Conservation (phyloP, 2,797 vertebrate species). For the Echeneis naucrates region DNA sequence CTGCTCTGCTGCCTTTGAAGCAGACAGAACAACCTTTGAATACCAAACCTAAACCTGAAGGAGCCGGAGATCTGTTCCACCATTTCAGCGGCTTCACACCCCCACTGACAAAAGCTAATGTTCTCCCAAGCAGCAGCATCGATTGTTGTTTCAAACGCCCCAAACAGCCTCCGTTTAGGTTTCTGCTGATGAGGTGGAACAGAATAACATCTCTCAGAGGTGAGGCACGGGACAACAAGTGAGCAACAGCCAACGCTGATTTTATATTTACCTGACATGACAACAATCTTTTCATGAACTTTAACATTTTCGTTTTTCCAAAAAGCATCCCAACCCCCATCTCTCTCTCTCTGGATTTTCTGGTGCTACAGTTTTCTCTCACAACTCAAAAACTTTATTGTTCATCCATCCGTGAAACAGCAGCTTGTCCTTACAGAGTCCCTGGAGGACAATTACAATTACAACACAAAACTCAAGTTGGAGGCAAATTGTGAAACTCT, state of each 20-base stretch:
- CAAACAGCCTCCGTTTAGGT: constrained; percentile 9
- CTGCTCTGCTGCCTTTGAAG: constrained; percentile 32
- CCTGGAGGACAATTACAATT: no score
- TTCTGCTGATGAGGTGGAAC: background rate
- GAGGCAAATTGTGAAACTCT: no score
- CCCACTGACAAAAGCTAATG: background rate
- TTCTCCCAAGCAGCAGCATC: background rate
- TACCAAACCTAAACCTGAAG: background rate
- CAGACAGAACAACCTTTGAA: background rate
- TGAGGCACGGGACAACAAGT: background rate
- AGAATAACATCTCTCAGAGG: background rate
- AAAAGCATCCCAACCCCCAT: no score
- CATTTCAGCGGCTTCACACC: background rate
- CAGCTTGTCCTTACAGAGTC: no score
- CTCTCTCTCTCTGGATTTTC: background rate
- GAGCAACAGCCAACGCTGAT: background rate
- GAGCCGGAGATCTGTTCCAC: constrained; percentile 5
- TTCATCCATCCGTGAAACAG: no score
- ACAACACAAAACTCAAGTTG: no score
- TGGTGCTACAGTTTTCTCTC: constrained; percentile 1
- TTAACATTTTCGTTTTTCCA: no score
- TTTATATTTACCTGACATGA: background rate
- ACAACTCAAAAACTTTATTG: background rate
- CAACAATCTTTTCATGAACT: background rate
- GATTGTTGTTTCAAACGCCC: constrained; percentile 8